Base-by-base conservation (phyloP, 2,888 invertebrate genomes). In the Caenorhabditis sp. region DNA sequence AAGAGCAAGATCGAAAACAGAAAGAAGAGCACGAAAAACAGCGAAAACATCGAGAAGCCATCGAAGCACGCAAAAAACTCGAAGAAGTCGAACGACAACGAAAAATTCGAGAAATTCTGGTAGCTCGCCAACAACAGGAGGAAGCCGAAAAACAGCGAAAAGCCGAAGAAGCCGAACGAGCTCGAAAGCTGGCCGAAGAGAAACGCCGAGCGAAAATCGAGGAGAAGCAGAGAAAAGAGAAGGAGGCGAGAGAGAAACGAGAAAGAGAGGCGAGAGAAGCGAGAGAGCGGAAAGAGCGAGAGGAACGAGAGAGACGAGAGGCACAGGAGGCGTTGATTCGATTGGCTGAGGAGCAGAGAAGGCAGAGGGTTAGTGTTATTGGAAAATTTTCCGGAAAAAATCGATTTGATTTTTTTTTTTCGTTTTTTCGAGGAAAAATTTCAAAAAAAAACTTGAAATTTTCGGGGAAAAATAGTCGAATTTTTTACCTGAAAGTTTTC, bases 221-320 rank as follows among this genome's bases (percentile, higher is more conserved):
- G 17, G n/a, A 23, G 58, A 58, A 43, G 24, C 10, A 50, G 27
- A 17, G 54, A 31, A 24, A 54, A 21, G 36, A 8, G 3, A 10
- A 21, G 24, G 55, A 54, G n/a, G 61, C 27, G 31, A 51, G 31
- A 31, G 51, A 51, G 53, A 50, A 24, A 27, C 27, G 31, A 23
- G 54, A 54, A 23, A 37, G 31, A 53, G 53, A 53, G 24, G 31
- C 19, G n/a, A 17, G 53, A 31, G 61, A 61, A 36, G 53, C 53
- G 24, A 31, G 37, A 24, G 53, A 61, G 27, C 10, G 51, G 37
- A 58, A 58, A 53, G 57, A 57, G 27, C 57, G 57, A 26, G 23
- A 57, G 57, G 57, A 58, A 58, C 26, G 37, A 58, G 58, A 58
- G 26, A 37, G 17, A 6, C n/a, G 19, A 21, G 58, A 58, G 26